phyloP scores from a whole-genome alignment of 2,113 vertebrate genomes.

The Crocuta crocuta region DNA sequence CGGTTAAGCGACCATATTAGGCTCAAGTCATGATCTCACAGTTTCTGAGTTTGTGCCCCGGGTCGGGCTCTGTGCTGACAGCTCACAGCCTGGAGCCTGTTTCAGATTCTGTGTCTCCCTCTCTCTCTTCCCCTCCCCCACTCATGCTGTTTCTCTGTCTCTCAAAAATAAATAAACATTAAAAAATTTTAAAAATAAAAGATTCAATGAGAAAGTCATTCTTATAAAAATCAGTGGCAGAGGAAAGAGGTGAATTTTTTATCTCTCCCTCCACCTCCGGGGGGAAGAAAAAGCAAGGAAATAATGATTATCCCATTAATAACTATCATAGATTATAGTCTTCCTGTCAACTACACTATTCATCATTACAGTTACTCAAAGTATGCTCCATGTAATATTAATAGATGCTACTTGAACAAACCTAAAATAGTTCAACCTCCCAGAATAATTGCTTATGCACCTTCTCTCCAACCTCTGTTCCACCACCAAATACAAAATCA shows the following conservation, averaged over 20 bases:
- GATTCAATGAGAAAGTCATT: neutral
- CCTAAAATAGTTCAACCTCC: neutral
- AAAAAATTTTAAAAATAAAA: no score
- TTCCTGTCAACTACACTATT: neutral
- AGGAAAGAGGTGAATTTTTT: neutral
- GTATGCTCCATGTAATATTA: neutral
- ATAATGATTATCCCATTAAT: neutral
- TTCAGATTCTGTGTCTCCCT: no score
- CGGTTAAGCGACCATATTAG: no score
- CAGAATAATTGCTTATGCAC: neutral
- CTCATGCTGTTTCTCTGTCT: no score
- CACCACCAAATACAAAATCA: neutral
- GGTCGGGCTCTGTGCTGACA: no score
- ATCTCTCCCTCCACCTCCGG: accelerated
- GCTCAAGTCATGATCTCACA: no score
- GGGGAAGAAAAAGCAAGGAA: neutral
- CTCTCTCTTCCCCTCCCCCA: no score
- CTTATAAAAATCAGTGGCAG: neutral
- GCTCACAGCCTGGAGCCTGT: no score
- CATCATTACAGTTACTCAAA: neutral
- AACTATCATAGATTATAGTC: neutral
- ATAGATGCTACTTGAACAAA: neutral
- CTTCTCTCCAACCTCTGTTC: neutral
- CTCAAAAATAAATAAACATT: no score
- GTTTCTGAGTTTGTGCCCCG: no score